Evolutionary conservation across 1,140 invertebrate species (phyloP), one percentile per base, ranked within the genome.

Genomic region (Globodera rostochiensis): DNA sequence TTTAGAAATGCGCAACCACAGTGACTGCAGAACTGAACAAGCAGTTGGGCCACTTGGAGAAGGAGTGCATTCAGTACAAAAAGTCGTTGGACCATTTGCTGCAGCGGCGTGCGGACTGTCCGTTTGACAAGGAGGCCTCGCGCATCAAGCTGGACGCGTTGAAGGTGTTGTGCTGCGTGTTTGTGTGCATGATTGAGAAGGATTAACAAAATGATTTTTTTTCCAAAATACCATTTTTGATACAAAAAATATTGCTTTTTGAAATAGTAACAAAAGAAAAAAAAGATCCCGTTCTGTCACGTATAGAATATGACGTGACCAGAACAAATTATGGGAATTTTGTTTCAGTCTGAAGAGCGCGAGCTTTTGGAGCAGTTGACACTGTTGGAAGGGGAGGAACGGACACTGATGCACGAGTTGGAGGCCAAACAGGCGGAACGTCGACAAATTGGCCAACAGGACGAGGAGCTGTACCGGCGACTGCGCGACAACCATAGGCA

Each of bases 11-110:
- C 90, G 95, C 96, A 4, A 96, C 98, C 91, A 94, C 93, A 76
- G 91, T 98, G 76, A 91, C 98, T 81, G 94, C 96, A 89, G 92
- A 95, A 50, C 94, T 98, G 92, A 95, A 98, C 88, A 93, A 95
- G 77, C 94, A 98, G 90, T 91, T 98, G 77, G 92, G 93, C 87
- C 92, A 94, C 74, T 94, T 95, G 7, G 94, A 97, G 90, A 93
- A 94, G 76, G 96, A 98, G 91, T 91, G 90, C 92, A 93, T 94
- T 81, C 94, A 97, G 88, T 98, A 98, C 90, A 94, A 93, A 89
- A 86, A 76, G 36, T 79, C 82, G 8, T 46, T 85, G 6, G 71
- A 80, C 69, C 92, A 76, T 13, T 80, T 90, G 15, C 67, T 82
- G 25, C 69, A 73, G 21, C 73, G 73, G 47, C 53, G 79, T 74